Conservation (phyloP, 2,113 vertebrate species). For the Labeo rohita region DNA sequence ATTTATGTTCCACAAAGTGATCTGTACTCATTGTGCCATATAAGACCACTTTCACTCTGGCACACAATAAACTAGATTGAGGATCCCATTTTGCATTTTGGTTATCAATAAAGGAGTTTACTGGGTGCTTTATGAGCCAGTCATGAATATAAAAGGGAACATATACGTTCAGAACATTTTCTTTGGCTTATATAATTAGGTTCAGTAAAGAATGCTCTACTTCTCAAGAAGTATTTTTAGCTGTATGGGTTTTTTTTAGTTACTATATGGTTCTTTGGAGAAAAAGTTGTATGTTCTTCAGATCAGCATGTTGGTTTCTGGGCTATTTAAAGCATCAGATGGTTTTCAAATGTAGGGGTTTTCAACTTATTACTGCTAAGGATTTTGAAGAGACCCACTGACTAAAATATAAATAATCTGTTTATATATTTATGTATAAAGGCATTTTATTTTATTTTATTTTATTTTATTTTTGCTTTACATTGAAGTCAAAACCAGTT, state of each 20-base stretch:
- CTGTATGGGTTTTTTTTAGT: neutral
- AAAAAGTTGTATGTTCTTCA: neutral
- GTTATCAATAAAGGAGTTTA: constrained; percentile 65
- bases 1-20: constrained; percentile 17
- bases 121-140: constrained; percentile 53
- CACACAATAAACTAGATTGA: constrained; percentile 50
- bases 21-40: neutral
- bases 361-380: too few relatives aligned
- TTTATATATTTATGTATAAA: too few relatives aligned
- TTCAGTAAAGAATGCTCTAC: constrained; percentile 4
- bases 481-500: too few relatives aligned
- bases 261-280: neutral
- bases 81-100: constrained; percentile 65
- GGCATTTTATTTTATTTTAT: too few relatives aligned
- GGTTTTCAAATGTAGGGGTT: neutral
- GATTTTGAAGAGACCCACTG: too few relatives aligned
- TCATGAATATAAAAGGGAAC: constrained; percentile 24
- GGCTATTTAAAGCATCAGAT: constrained; percentile 3
- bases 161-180: constrained; percentile 19
- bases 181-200: constrained; percentile 8
- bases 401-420: too few relatives aligned
- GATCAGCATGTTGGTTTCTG: neutral
- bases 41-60: constrained; percentile 33
- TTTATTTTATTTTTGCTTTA: too few relatives aligned
- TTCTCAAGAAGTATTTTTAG: neutral